Evolutionary conservation across 2,888 invertebrate species (phyloP).

Genomic region (Microctonus hyperodae): DNA sequence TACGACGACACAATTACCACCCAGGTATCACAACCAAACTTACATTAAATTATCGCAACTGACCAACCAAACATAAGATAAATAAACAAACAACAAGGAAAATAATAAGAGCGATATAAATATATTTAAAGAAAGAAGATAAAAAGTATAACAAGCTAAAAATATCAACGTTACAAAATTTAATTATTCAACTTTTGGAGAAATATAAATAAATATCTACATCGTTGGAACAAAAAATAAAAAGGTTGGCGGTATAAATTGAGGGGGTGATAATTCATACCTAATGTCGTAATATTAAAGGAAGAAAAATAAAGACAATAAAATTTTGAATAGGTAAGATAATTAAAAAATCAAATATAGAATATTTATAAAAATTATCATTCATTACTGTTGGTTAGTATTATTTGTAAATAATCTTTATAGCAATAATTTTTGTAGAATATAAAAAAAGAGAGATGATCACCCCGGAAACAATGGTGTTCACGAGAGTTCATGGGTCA

Average conservation of each 20-base stretch:
- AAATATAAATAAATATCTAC: neutral
- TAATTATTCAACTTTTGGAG: neutral
- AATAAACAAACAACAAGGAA: constrained; percentile 25
- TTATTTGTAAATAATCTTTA: neutral
- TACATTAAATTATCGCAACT: constrained; percentile 34
- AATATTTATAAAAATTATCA: too few relatives aligned
- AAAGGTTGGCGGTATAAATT: constrained; percentile 28
- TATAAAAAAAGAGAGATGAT: constrained; percentile 58
- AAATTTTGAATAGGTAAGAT: constrained; percentile 24
- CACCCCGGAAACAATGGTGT: constrained; percentile 57
- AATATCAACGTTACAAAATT: neutral
- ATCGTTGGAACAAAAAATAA: neutral
- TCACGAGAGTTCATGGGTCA: constrained; percentile 55
- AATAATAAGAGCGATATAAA: neutral
- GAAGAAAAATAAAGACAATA: constrained; percentile 15
- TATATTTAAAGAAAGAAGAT: neutral
- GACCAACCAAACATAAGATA: constrained; percentile 27
- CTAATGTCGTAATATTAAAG: constrained; percentile 27
- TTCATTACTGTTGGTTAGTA: too few relatives aligned
- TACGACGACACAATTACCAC: constrained; percentile 56
- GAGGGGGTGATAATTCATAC: constrained; percentile 36
- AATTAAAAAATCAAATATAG: neutral
- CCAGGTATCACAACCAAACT: constrained; percentile 45
- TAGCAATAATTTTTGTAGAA: too few relatives aligned
- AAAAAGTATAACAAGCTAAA: neutral